A percentile compares a stretch with the other conserved stretches of the same genome.
These are phyloP conservation scores for Spondyliosoma cantharus DNA, from an alignment of 2,797 vertebrate species.

Conservation along the genomic window DNA sequence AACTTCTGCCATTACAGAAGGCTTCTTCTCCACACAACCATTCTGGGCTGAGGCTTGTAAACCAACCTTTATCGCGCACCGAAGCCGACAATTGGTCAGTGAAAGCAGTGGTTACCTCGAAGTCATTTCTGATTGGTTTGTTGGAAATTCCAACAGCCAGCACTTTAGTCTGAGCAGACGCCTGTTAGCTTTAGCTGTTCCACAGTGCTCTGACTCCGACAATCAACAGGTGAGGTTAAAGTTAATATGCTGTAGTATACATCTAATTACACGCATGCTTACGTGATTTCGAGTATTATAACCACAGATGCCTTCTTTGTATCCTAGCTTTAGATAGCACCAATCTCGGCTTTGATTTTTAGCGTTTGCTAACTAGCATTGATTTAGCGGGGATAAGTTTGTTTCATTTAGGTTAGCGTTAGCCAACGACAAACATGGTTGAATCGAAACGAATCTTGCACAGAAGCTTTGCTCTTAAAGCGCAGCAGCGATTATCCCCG, in stretches of 20 bases:
- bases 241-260: background rate
- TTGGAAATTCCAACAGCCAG: slow-evolving; percentile 28
- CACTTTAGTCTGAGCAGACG: background rate
- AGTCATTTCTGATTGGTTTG: slow-evolving; percentile 57
- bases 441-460: background rate
- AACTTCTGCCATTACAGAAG: slow-evolving; percentile 1
- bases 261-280: background rate
- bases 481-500: background rate
- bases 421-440: background rate
- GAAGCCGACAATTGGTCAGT: slow-evolving; percentile 62
- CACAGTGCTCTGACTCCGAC: slow-evolving; percentile 32
- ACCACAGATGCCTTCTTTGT: background rate
- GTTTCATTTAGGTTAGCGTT: background rate
- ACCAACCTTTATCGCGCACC: slow-evolving; percentile 46
- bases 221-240: slow-evolving; percentile 76
- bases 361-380: slow-evolving; percentile 58
- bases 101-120: background rate
- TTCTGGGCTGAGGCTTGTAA: slow-evolving; percentile 25
- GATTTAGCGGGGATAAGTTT: slow-evolving; percentile 49
- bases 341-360: slow-evolving; percentile 14
- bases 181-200: slow-evolving; percentile 35
- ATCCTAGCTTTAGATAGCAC: background rate
- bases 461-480: background rate
- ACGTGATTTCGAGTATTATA: accelerated
- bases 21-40: background rate